Conservation (phyloP, 2,113 vertebrate species). For the Carassius auratus region DNA sequence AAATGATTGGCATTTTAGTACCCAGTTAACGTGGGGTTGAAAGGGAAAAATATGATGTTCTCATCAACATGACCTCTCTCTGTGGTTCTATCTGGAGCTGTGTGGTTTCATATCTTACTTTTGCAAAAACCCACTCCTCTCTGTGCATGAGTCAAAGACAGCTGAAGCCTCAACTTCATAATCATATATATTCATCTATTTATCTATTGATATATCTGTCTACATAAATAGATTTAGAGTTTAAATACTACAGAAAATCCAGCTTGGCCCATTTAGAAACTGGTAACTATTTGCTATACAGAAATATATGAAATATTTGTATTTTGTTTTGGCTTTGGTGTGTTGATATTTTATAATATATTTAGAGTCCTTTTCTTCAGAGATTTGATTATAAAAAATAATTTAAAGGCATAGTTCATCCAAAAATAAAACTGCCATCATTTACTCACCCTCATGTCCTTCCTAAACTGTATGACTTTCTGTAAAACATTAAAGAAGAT, state of each 20-base stretch:
- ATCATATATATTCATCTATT: not conserved
- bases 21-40: not conserved
- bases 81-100: conserved; percentile 28
- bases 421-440: not conserved
- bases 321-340: not conserved
- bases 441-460: not conserved
- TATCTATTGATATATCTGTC: not conserved
- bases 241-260: not conserved
- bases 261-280: not conserved
- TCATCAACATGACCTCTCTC: not conserved
- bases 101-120: conserved; percentile 36
- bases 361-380: not conserved
- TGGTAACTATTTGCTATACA: no score
- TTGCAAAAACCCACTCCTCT: conserved; percentile 29
- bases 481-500: not conserved
- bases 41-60: conserved; percentile 14
- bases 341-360: not conserved
- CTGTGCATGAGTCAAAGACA: not conserved
- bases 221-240: not conserved
- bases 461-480: not conserved
- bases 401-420: not conserved
- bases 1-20: conserved; percentile 8
- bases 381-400: not conserved
- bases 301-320: not conserved
- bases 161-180: not conserved